These are phyloP conservation scores for Spatula clypeata DNA, from an alignment of 2,797 vertebrate genomes.

Conservation along the genomic window DNA sequence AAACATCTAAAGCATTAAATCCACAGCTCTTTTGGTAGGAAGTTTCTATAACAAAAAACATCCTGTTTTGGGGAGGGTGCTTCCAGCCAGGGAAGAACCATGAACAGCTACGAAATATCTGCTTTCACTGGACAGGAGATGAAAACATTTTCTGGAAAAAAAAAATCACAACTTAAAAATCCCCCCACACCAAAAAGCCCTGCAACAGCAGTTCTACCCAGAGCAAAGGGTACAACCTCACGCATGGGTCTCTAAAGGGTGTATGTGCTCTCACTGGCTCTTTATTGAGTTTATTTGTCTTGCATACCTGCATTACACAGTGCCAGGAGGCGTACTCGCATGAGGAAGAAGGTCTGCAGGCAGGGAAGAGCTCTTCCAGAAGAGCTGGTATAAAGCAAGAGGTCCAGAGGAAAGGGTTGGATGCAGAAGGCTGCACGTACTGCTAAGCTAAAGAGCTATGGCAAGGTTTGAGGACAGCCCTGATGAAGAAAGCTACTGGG, in stretches of 20 bases:
- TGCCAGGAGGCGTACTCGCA: neutral
- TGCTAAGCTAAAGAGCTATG: neutral
- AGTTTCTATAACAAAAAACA: neutral
- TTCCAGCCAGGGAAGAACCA: neutral
- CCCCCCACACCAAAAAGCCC: neutral
- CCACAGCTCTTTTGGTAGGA: neutral
- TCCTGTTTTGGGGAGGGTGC: neutral
- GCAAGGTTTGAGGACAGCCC: neutral
- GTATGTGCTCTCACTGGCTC: neutral
- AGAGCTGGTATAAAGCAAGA: neutral
- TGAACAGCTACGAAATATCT: neutral
- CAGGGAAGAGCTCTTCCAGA: neutral
- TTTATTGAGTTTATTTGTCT: neutral
- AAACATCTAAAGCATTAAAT: neutral
- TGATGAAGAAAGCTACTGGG: neutral
- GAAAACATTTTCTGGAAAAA: neutral
- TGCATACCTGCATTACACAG: neutral
- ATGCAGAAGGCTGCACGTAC: neutral
- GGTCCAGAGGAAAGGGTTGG: neutral
- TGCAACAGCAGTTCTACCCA: neutral
- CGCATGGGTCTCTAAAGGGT: neutral
- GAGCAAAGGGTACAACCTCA: neutral
- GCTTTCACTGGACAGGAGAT: neutral
- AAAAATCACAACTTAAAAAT: neutral
- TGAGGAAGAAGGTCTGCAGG: neutral